Evolutionary conservation across 2,797 vertebrate genomes (phyloP).

Genomic region (Sebastes oblongus): DNA sequence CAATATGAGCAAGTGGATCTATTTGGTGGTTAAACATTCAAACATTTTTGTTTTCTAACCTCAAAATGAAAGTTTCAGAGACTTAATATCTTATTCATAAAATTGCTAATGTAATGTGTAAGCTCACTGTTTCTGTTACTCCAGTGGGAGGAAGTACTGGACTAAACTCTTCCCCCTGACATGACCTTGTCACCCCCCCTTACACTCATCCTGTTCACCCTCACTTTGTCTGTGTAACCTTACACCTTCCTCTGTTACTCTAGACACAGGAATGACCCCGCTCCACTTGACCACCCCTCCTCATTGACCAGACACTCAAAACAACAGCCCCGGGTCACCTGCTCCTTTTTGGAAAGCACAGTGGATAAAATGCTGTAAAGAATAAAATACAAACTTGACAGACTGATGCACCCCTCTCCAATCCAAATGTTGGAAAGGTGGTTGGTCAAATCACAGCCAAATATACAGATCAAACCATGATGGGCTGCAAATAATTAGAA

Average conservation of each 20-base stretch:
- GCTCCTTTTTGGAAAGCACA: background rate
- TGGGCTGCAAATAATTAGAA: background rate
- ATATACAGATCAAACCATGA: background rate
- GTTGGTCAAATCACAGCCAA: background rate
- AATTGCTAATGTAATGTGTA: background rate
- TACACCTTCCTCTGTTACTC: slow-evolving; percentile 41
- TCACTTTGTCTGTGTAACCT: slow-evolving; percentile 47
- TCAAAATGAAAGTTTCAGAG: background rate
- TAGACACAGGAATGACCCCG: slow-evolving; percentile 44
- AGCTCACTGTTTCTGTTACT: background rate
- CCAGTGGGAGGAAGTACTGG: background rate
- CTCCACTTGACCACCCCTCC: slow-evolving; percentile 21
- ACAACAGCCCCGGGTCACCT: background rate
- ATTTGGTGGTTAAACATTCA: background rate
- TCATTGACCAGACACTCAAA: slow-evolving; percentile 1
- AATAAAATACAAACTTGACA: background rate
- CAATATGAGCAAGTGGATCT: background rate
- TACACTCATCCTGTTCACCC: slow-evolving; percentile 19
- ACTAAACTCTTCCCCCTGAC: background rate
- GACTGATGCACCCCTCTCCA: background rate
- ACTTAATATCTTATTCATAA: background rate
- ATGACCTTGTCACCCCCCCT: slow-evolving; percentile 49
- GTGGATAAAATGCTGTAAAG: background rate
- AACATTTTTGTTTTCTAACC: background rate
- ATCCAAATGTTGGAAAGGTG: background rate